Conservation (phyloP, 2,888 invertebrate species). For the Asteroscopus sphinx region DNA sequence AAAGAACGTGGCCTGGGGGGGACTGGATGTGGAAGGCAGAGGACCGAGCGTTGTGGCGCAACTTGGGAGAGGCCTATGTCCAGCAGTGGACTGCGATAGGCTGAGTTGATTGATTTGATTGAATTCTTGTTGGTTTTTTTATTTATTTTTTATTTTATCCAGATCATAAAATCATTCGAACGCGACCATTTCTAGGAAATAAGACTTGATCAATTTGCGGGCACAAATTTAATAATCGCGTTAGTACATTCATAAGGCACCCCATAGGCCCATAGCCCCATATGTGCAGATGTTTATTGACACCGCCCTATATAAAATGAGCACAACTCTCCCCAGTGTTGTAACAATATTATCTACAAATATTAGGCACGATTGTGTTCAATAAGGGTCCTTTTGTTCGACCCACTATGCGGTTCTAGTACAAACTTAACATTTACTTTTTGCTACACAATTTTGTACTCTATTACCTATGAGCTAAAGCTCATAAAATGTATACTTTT, state of each 20-base stretch:
- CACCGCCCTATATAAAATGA: conserved; percentile 68
- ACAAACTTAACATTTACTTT: conserved; percentile 29
- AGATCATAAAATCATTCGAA: neutral
- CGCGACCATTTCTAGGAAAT: conserved; percentile 16
- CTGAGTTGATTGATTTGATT: too few relatives aligned
- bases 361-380: conserved; percentile 80
- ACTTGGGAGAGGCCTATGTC: too few relatives aligned
- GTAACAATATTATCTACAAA: conserved; percentile 87
- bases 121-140: too few relatives aligned
- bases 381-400: conserved; percentile 75
- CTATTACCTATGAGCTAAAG: rapidly evolving
- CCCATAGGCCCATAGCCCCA: conserved; percentile 22
- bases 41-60: too few relatives aligned
- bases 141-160: neutral
- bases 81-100: too few relatives aligned
- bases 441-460: conserved; percentile 7
- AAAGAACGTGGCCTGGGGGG: too few relatives aligned
- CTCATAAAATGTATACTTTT: neutral
- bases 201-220: conserved; percentile 40
- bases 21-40: too few relatives aligned
- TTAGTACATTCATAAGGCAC: conserved; percentile 27
- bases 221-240: conserved; percentile 44
- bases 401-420: conserved; percentile 65
- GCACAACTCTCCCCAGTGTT: conserved; percentile 66
- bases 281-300: conserved; percentile 65